Evolutionary conservation across 2,797 vertebrate genomes (phyloP).

Genomic region (Sebastes dallii): DNA sequence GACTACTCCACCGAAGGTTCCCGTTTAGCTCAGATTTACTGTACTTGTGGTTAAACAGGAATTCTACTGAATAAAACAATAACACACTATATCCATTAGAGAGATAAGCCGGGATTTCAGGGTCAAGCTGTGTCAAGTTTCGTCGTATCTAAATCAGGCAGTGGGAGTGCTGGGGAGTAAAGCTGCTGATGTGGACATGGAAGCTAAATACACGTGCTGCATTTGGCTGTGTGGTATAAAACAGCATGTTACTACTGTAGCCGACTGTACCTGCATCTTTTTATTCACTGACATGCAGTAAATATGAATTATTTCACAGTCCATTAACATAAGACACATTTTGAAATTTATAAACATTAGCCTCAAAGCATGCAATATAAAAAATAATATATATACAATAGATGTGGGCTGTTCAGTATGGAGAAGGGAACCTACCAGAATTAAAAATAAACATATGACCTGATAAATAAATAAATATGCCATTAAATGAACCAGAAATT

Average conservation of each 20-base stretch:
- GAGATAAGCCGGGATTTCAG: constrained; percentile 24
- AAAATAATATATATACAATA: background rate
- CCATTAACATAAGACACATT: background rate
- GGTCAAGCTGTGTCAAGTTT: constrained; percentile 9
- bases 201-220: background rate
- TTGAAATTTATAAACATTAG: background rate
- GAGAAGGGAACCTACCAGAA: background rate
- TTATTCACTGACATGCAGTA: background rate
- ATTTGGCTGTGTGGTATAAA: background rate
- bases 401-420: background rate
- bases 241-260: background rate
- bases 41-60: constrained; percentile 3
- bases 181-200: constrained; percentile 9
- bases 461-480: background rate
- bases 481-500: background rate
- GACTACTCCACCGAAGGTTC: constrained; percentile 35
- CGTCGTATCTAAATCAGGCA: background rate
- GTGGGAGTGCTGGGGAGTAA: constrained; percentile 4
- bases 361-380: background rate
- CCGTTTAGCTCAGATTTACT: constrained; percentile 11
- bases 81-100: background rate
- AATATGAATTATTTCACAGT: background rate
- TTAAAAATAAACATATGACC: no score
- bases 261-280: background rate
- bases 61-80: constrained; percentile 23